phyloP scores from a whole-genome alignment of 2,113 vertebrate genomes.

The Paralichthys olivaceus region DNA sequence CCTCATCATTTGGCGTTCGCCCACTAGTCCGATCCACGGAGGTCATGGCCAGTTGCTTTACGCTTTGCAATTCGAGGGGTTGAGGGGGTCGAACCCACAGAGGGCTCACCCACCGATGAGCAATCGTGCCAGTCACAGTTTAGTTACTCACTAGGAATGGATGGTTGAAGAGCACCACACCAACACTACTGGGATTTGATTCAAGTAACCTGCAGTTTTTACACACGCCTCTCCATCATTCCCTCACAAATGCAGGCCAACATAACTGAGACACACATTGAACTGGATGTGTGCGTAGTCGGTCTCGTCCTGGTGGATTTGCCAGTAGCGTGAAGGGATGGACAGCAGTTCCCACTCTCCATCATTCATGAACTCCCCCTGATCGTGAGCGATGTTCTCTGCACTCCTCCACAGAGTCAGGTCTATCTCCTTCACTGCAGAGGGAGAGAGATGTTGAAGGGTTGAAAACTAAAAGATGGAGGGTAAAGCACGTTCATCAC shows the following conservation, averaged over 20 bases:
- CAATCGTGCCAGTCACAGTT: constrained; percentile 48
- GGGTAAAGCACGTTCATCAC: not conserved
- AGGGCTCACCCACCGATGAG: constrained; percentile 47
- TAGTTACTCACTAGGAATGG: constrained; percentile 19
- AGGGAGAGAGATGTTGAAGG: constrained; percentile 8
- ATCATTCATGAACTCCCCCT: constrained; percentile 83
- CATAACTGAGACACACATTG: constrained; percentile 73
- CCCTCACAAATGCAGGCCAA: too few species aligned
- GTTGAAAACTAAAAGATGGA: not conserved
- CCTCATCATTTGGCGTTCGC: constrained; percentile 79
- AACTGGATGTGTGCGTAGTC: constrained; percentile 89
- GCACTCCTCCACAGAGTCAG: constrained; percentile 85
- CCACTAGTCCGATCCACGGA: constrained; percentile 62
- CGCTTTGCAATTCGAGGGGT: constrained; percentile 61
- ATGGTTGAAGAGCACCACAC: constrained; percentile 2
- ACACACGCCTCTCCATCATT: too few species aligned
- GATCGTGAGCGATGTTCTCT: constrained; percentile 82
- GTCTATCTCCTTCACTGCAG: constrained; percentile 86
- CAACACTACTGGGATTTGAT: too few species aligned
- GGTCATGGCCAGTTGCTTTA: constrained; percentile 74
- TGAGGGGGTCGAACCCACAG: constrained; percentile 7
- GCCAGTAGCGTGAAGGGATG: constrained; percentile 82
- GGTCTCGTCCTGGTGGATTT: constrained; percentile 71
- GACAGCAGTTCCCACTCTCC: constrained; percentile 90
- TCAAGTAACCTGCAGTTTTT: too few species aligned